Conservation (phyloP, 2,113 vertebrate species). For the Sebastes schlegelii region DNA sequence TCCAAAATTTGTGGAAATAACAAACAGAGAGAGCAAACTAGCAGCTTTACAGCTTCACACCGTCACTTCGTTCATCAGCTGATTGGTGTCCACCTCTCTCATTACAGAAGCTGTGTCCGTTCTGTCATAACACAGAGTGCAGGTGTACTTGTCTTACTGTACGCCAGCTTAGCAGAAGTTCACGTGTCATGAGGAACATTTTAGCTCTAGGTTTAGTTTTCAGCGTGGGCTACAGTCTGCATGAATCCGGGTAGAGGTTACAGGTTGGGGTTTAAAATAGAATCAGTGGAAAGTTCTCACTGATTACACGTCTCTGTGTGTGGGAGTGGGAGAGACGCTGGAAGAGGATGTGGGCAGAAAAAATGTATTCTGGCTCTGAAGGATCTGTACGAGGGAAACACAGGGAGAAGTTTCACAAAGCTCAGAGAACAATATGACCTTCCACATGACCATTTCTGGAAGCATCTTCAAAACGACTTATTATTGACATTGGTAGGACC, state of each 20-base stretch:
- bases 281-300: not conserved
- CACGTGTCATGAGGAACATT: not conserved
- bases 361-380: too few relatives aligned
- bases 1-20: too few relatives aligned
- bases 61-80: not conserved
- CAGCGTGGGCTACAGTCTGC: not conserved
- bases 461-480: too few relatives aligned
- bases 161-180: too few relatives aligned
- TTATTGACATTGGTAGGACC: too few relatives aligned
- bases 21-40: not conserved
- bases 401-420: too few relatives aligned
- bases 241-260: slow-evolving; percentile 4
- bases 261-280: slow-evolving; percentile 5
- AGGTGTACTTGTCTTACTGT: not conserved
- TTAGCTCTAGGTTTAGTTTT: not conserved
- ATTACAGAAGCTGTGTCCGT: too few relatives aligned
- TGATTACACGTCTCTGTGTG: not conserved
- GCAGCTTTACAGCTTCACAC: not conserved
- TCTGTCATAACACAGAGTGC: not conserved
- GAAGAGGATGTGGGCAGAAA: not conserved
- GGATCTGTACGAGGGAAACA: too few relatives aligned
- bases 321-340: not conserved
- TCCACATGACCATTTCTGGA: too few relatives aligned
- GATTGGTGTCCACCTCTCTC: slow-evolving; percentile 3
- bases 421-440: too few relatives aligned